A percentile compares a stretch with the other conserved stretches of the same genome.
phyloP scores from a whole-genome alignment of 2,888 invertebrate species.

The Phragmatobia fuliginosa region DNA sequence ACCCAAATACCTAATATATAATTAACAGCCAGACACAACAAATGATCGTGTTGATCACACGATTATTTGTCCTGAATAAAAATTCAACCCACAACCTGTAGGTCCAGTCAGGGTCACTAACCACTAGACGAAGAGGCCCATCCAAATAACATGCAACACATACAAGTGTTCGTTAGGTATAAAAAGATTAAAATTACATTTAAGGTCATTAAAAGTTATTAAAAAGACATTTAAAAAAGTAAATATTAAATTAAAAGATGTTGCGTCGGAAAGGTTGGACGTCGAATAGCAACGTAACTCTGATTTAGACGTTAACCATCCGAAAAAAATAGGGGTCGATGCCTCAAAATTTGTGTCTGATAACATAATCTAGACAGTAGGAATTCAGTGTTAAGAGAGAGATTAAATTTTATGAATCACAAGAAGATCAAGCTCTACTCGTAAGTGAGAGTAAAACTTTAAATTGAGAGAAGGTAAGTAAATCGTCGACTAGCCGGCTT shows the following conservation, averaged over 20 bases:
- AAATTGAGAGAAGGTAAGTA: conserved; percentile 26
- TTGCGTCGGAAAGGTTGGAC: neutral
- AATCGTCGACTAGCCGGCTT: conserved; percentile 43
- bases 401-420: neutral
- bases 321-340: neutral
- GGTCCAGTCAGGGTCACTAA: too few species aligned
- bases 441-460: conserved; percentile 50
- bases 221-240: neutral
- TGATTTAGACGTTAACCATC: neutral
- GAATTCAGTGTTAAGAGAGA: neutral
- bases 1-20: too few species aligned
- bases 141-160: too few species aligned
- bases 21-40: too few species aligned
- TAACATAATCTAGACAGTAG: neutral
- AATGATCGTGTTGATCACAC: too few species aligned
- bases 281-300: neutral
- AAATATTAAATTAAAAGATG: neutral
- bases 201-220: neutral
- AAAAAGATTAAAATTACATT: neutral
- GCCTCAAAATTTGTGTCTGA: neutral
- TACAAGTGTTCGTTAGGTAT: neutral
- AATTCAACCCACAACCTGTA: too few species aligned
- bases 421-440: conserved; percentile 7
- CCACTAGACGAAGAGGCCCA: too few species aligned
- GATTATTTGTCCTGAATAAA: too few species aligned